Evolutionary conservation across 2,113 vertebrate species (phyloP).

Genomic region (Tychaedon coryphoeus): DNA sequence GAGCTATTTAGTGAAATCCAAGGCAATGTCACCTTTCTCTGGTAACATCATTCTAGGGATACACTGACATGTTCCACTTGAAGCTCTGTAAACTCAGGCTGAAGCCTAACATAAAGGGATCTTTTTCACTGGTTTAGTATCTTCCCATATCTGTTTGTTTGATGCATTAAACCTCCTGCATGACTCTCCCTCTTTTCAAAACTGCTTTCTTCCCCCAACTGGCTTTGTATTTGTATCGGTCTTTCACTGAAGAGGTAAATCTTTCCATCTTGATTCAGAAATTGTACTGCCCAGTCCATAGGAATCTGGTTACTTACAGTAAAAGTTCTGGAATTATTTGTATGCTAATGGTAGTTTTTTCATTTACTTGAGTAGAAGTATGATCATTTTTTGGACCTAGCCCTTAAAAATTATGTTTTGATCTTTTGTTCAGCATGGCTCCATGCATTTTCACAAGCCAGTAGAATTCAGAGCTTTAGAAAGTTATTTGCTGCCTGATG

Average conservation of each 20-base stretch:
- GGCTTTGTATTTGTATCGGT: neutral
- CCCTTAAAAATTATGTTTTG: neutral
- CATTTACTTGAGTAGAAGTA: neutral
- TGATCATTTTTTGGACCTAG: neutral
- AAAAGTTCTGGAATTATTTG: neutral
- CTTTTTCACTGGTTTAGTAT: neutral
- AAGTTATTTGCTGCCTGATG: neutral
- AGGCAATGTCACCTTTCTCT: neutral
- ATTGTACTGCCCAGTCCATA: neutral
- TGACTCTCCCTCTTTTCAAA: neutral
- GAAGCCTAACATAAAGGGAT: neutral
- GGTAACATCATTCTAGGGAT: neutral
- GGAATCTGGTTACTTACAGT: neutral
- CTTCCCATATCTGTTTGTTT: neutral
- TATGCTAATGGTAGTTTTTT: neutral
- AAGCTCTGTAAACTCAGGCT: neutral
- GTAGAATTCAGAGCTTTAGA: neutral
- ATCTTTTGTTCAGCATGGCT: neutral
- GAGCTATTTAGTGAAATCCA: neutral
- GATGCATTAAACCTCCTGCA: neutral
- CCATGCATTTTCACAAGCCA: neutral
- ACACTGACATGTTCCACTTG: neutral
- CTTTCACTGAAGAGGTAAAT: neutral
- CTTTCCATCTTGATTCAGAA: neutral
- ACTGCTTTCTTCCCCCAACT: fast-evolving